Evolutionary conservation across 2,113 vertebrate genomes (phyloP).

Genomic region (Tachycineta bicolor): DNA sequence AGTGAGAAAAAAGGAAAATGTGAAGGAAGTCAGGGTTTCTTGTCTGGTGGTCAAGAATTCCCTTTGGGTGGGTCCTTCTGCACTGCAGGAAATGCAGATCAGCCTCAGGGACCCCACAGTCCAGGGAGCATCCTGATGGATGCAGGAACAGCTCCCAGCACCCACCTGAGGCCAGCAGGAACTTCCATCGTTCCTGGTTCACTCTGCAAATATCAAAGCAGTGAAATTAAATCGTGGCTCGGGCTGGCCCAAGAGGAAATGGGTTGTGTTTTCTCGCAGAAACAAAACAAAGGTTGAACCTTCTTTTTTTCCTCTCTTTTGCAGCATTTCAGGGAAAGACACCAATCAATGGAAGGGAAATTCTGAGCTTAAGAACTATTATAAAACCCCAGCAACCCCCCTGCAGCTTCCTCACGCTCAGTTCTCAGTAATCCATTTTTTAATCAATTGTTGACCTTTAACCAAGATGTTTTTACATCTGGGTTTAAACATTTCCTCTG

Average conservation of each 20-base stretch:
- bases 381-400: not conserved
- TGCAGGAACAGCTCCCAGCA: not conserved
- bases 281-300: not conserved
- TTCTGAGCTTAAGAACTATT: not conserved
- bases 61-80: not conserved
- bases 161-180: too few relatives aligned
- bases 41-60: not conserved
- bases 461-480: not conserved
- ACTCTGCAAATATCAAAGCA: not conserved
- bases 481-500: not conserved
- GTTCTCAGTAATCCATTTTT: not conserved
- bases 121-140: rapidly evolving
- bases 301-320: not conserved
- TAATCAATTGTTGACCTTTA: not conserved
- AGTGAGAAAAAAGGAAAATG: not conserved
- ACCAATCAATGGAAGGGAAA: not conserved
- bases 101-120: not conserved
- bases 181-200: not conserved
- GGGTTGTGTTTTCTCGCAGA: not conserved
- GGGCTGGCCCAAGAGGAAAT: not conserved
- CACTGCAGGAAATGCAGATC: rapidly evolving
- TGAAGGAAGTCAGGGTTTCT: not conserved
- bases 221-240: not conserved
- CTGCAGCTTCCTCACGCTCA: not conserved
- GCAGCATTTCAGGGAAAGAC: not conserved